A percentile compares a stretch with the other conserved stretches of the same genome.
phyloP scores from a whole-genome alignment of 35 echinoderm and acorn worm genomes.

The Apostichopus japonicus region DNA sequence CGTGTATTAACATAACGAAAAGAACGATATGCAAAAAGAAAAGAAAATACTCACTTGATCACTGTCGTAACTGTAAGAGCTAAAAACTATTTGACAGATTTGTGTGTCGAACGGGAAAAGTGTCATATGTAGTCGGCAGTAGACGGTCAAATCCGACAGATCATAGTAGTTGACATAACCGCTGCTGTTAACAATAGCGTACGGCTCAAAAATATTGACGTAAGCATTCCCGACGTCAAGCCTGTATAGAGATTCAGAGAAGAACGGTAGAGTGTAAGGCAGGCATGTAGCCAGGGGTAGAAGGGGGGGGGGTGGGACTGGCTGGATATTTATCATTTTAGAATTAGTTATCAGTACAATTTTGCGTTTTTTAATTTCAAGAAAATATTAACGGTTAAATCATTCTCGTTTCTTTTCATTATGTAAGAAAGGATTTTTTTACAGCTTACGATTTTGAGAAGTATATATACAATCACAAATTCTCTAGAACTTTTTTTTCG shows the following conservation, averaged over 20 bases:
- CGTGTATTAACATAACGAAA: too few relatives aligned
- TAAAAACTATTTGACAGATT: neutral
- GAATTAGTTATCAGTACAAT: too few relatives aligned
- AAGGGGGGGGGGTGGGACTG: too few relatives aligned
- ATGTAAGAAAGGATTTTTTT: too few relatives aligned
- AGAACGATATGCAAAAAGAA: neutral
- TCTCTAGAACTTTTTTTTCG: too few relatives aligned
- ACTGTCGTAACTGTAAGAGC: slow-evolving; percentile 11
- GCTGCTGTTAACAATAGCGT: slow-evolving; percentile 40
- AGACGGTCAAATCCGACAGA: slow-evolving; percentile 24
- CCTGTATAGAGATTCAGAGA: neutral
- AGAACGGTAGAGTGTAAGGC: neutral
- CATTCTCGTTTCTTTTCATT: too few relatives aligned
- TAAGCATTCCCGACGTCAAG: slow-evolving; percentile 14
- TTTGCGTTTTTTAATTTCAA: too few relatives aligned
- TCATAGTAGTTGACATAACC: slow-evolving; percentile 26
- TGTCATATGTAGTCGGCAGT: slow-evolving; percentile 33
- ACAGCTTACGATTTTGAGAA: too few relatives aligned
- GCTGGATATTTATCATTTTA: too few relatives aligned
- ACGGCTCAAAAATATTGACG: slow-evolving; percentile 41
- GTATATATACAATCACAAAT: too few relatives aligned
- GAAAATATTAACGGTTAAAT: too few relatives aligned
- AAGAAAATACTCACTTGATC: slow-evolving; percentile 18
- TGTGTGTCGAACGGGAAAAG: slow-evolving; percentile 41
- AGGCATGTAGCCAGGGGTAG: too few relatives aligned